Percentiles rank a stretch among this genome's conserved stretches.
Evolutionary conservation across 2,888 invertebrate genomes (phyloP).

Genomic region (Ariolimax columbianus): DNA sequence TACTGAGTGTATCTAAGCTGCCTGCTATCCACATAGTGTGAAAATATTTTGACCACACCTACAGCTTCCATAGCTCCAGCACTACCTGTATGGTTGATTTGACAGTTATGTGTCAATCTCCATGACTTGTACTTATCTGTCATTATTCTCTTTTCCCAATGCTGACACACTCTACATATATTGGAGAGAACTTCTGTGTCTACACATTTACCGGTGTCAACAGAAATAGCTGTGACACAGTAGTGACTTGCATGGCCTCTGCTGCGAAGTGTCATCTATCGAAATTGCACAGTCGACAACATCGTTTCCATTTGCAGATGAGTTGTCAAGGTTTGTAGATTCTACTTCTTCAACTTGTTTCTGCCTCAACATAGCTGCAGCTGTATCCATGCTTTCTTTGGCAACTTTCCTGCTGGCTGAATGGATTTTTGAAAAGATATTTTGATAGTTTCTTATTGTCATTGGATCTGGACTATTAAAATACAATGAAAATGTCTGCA

Average conservation of each 20-base stretch:
- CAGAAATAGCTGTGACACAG: constrained; percentile 20
- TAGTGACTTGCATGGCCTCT: background rate
- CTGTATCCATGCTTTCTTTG: background rate
- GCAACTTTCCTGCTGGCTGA: background rate
- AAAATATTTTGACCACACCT: background rate
- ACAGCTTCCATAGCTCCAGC: background rate
- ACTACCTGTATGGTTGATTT: background rate
- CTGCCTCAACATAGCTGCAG: background rate
- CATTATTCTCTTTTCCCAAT: background rate
- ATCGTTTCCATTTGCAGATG: background rate
- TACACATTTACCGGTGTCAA: constrained; percentile 28
- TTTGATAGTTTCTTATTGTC: background rate
- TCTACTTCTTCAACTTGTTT: background rate
- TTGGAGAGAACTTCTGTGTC: constrained; percentile 10
- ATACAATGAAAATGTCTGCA: background rate
- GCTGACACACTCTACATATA: background rate
- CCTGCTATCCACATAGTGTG: background rate
- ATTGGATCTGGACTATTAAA: background rate
- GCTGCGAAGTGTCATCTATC: background rate
- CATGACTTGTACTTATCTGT: background rate
- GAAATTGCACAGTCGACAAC: background rate
- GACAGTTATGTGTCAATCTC: background rate
- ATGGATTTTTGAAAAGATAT: background rate
- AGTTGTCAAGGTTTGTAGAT: background rate
- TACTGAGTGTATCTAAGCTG: background rate